Base-by-base conservation (phyloP, 2,113 vertebrate genomes). In the Hydrochoerus hydrochaeris region DNA sequence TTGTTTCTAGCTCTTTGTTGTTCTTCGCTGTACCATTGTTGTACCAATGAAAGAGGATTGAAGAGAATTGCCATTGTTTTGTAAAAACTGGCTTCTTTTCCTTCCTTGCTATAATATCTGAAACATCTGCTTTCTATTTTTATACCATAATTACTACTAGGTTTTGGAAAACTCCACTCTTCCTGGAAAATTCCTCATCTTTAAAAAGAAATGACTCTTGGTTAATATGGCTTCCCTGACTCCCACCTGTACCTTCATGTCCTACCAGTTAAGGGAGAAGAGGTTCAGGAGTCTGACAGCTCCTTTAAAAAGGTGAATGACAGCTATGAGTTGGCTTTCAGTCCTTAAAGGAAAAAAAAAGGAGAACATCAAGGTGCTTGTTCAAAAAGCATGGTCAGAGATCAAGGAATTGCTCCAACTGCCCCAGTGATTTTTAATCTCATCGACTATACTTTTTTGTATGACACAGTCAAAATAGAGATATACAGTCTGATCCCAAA, bases 91-190 rank as follows among this genome's bases (percentile, higher is more conserved):
- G 69, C 78, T 90, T 85, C 49, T 91, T 85, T 93, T 94, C 86
- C 67, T 95, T 96, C 89, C 91, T 93, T 65, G 58, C 83, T 73
- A 1, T 38, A 73, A 60, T 57, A 78, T 91, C 69, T 63, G 38
- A 90, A 87, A 81, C 91, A 88, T 95, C 91, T 95, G 95, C 81
- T 95, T 94, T 96, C 93, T 91, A 73, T 95, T 96, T 94, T 78
- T 95, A 35, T 84, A n/a, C 57, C 49, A 67, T 89, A 85, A 93
- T 91, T 73, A 30, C 86, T 26, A 62, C n/a, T 52, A 88, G 89
- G 81, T 80, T 91, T 75, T 86, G 54, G 32, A 49, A 73, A 85
- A 92, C 58, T 82, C 69, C 46, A 38, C 30, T 92, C 77, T 94
- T 95, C 69, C 94, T 88, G 52, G 62, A 75, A 82, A 95, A 92